Base-by-base conservation (phyloP, 2,113 vertebrate genomes). In the Polyodon spathula region DNA sequence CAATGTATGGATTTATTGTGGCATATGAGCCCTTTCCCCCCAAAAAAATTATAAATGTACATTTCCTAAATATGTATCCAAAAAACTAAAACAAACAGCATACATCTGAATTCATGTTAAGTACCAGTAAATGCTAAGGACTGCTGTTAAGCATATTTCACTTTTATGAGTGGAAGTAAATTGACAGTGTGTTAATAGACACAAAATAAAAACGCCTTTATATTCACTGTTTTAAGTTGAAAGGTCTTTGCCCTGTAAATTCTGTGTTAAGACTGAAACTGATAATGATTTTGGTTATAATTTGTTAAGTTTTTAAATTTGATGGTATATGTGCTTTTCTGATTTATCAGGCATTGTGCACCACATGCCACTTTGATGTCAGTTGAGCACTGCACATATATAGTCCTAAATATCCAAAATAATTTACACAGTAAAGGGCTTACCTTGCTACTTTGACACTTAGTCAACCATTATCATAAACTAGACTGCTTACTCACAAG, bases 271-370 rank as follows among this genome's bases (percentile, higher is more conserved):
- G 17, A 58, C 39, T 40, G 0, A 15, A 57, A 27, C 27, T 17
- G 43, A 55, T 14, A 46, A 8, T 44, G 16, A 15, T 42, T 44
- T 43, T 40, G 56, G 56, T 43, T 43, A 16, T 58, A 16, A 27
- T 27, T 27, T 27, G 38, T n/a, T 40, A 60, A 37, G 10, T 7
- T 12, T 38, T 56, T 14, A 16, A 54, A 11, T 17, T 40, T 59
- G 68, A 54, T 64, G 64, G 64, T 65, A 10, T 60, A 37, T 67
- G 66, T 64, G 66, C 65, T 63, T 68, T 55, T 17, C 40, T 42
- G 40, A 52, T 63, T 37, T 44, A 7, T 10, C 41, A 38, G 0
- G 8, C 56, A 41, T 4, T 38, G 0, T 37, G 46, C 11, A 40
- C 11, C 48, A 1, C 51, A 43, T 48, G 15, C 37, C 1, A 41